These are phyloP conservation scores for Coecobrya sp. DNA, from an alignment of 2,888 invertebrate genomes.

Conservation along the genomic window DNA sequence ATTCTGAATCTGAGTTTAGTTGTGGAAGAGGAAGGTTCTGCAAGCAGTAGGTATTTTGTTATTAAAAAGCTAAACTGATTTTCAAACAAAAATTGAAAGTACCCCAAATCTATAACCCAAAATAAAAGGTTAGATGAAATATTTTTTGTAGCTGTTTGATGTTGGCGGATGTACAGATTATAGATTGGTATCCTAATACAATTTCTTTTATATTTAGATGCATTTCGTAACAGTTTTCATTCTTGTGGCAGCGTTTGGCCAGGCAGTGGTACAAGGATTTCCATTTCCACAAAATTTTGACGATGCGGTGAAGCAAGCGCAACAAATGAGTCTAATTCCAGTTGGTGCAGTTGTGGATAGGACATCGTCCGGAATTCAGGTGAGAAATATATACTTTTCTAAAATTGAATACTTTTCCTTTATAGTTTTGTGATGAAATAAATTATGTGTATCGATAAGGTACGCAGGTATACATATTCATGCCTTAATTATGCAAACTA, in stretches of 20 bases:
- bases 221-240: background rate
- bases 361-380: constrained; percentile 82
- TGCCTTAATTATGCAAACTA: too few relatives aligned
- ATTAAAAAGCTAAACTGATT: background rate
- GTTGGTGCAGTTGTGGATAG: constrained; percentile 80
- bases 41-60: background rate
- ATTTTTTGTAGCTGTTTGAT: background rate
- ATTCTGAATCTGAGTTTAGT: constrained; percentile 76
- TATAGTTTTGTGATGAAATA: too few relatives aligned
- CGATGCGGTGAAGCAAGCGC: constrained; percentile 81
- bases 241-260: constrained; percentile 10
- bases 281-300: constrained; percentile 81
- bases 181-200: too few relatives aligned
- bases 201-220: constrained; percentile 35
- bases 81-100: background rate
- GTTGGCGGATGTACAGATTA: too few relatives aligned
- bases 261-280: constrained; percentile 51
- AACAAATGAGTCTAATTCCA: constrained; percentile 82
- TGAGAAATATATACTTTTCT: too few relatives aligned
- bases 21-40: constrained; percentile 53
- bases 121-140: background rate
- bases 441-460: too few relatives aligned
- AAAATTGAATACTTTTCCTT: background rate
- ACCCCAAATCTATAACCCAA: background rate
- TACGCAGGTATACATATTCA: too few relatives aligned